A percentile compares a stretch with the other conserved stretches of the same genome.
Conservation (phyloP, 2,888 invertebrate species). For the Poecilus cupreus region DNA sequence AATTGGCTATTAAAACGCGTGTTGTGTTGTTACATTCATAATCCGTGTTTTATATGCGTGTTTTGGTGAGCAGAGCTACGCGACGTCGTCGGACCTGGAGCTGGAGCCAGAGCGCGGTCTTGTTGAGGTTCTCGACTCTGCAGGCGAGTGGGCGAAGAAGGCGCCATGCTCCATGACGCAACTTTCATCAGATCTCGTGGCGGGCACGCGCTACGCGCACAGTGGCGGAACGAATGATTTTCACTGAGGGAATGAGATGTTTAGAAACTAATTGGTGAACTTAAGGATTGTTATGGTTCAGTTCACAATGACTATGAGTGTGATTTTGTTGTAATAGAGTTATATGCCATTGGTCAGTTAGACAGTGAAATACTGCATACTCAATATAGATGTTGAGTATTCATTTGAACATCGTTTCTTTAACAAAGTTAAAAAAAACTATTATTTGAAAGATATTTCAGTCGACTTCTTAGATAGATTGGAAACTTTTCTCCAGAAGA, state of each 20-base stretch:
- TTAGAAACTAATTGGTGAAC: no score
- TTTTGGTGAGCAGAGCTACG: conserved; percentile 55
- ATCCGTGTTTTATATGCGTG: conserved; percentile 64
- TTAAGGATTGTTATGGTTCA: no score
- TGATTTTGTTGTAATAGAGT: no score
- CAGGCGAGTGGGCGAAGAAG: conserved; percentile 66
- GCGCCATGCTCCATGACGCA: conserved; percentile 69
- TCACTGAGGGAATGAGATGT: not conserved
- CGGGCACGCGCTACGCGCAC: conserved; percentile 66
- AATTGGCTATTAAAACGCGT: conserved; percentile 63
- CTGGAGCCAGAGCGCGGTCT: not conserved
- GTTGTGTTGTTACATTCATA: conserved; percentile 63
- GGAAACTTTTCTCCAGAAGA: no score
- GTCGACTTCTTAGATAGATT: no score
- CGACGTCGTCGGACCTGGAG: not conserved
- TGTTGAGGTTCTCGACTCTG: conserved; percentile 1
- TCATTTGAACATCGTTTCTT: no score
- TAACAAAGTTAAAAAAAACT: no score
- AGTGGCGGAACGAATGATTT: not conserved
- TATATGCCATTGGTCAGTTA: no score
- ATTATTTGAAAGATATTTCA: no score
- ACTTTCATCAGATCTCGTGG: conserved; percentile 67
- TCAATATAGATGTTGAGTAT: no score
- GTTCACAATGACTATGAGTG: no score
- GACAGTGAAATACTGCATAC: no score